Base-by-base conservation (phyloP, 2,888 invertebrate genomes). In the Cephus spinipes region DNA sequence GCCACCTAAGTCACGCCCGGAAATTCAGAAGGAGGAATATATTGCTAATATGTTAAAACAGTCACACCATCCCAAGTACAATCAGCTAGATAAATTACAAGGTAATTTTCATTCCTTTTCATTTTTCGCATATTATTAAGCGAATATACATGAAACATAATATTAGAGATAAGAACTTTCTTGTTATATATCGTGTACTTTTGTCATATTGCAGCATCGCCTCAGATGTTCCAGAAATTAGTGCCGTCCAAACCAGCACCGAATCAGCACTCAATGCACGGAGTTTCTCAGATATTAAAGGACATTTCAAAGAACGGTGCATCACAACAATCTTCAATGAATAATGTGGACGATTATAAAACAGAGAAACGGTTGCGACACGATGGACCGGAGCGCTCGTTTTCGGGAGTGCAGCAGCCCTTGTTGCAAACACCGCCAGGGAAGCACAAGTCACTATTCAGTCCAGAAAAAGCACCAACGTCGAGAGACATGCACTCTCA, bases 381-480 rank as follows among this genome's bases (percentile, higher is more conserved):
- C n/a, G 87, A 87, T 0, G 87, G 87, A 6, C 55, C 78, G 55
- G n/a, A 68, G 3, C 82, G 83, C 11, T 82, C 77, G 35, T 81
- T 84, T 9, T 76, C 81, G 12, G 84, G 85, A 3, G 35, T 80
- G 78, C 81, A 85, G 73, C 83, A 87, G 3, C 83, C 85, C 11
- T 75, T 81, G 4, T 79, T 83, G 69, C 73, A 88, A n/a, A 81
- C 86, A 1, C 87, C 87, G 23, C 86, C 82, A 4, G 73, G 77
- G 33, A 86, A 89, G 40, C 90, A 90, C 68, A 90, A 88, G 73
- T 95, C 95, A 23, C 87, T 95, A 55, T 95, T 95, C 89, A 95
- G 95, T 4, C 95, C 95, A 0, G 95, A 95, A 81, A 94, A 94
- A 80, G 92, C 90, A 0, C 92, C 92, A 1, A 92, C 90, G 9